Conservation (phyloP, 1,140 invertebrate species). For the Tyrophagus putrescentiae region DNA sequence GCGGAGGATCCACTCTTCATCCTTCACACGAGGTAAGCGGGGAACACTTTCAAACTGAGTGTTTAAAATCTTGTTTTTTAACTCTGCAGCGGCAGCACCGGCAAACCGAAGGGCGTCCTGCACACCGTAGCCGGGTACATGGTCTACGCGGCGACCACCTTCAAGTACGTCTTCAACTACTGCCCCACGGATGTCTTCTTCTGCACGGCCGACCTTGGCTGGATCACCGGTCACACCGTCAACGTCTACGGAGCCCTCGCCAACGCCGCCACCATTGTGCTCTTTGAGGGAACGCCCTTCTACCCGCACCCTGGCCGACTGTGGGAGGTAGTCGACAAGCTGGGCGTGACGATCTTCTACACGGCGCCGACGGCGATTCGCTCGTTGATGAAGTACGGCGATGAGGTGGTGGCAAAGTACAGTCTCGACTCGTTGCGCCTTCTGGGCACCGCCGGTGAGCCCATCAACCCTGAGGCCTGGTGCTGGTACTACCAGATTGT, state of each 20-base stretch:
- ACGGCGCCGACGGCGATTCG: conserved; percentile 95
- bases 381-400: conserved; percentile 73
- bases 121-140: conserved; percentile 88
- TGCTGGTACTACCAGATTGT: conserved; percentile 83
- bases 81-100: conserved; percentile 67
- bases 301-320: conserved; percentile 60
- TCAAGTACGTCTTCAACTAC: conserved; percentile 90
- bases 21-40: conserved; percentile 68
- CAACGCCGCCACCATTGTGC: conserved; percentile 61
- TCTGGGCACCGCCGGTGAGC: conserved; percentile 86
- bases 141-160: conserved; percentile 71
- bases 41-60: neutral
- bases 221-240: conserved; percentile 95
- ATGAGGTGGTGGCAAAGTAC: conserved; percentile 42
- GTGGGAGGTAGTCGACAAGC: conserved; percentile 84
- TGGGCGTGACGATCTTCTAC: conserved; percentile 90
- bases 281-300: conserved; percentile 94
- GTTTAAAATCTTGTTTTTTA: neutral
- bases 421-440: conserved; percentile 47
- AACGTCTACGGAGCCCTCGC: conserved; percentile 84
- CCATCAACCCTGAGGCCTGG: conserved; percentile 97
- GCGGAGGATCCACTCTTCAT: conserved; percentile 93
- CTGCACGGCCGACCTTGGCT: conserved; percentile 98
- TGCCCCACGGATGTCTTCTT: conserved; percentile 78
- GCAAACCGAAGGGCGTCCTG: conserved; percentile 90